Base-by-base conservation (phyloP, 2,888 invertebrate species). In the Drosophila pseudotakahashii region DNA sequence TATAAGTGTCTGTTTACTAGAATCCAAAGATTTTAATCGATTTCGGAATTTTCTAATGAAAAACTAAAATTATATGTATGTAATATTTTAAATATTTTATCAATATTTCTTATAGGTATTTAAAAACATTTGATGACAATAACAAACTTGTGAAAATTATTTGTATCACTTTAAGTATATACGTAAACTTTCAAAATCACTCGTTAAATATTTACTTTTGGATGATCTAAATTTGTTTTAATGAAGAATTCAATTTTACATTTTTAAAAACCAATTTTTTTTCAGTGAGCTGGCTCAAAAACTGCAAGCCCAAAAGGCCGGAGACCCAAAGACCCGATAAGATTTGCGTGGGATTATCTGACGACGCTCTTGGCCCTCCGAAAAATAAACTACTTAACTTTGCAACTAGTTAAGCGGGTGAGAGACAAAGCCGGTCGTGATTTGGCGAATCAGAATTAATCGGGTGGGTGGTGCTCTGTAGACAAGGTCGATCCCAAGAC, bases 301-400 rank as follows among this genome's bases (percentile, higher is more conserved):
- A 34, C 48, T 19, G 32, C 32, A 48, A 3, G 45, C 23, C 53
- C 58, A 62, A 16, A 39, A 62, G 37, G 23, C 67, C 71, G 60
- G 66, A 71, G 13, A 47, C 16, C 47, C 64, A 61, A 44, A 55
- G 44, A 44, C 26, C 62, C 42, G 63, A 64, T 68, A 60, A 66
- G 64, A 53, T 63, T 51, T 75, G 77, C 67, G 59, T 60, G 68
- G 69, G 76, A 76, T 76, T 76, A 76, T 60, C 70, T 47, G 55
- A 73, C 62, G 53, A 51, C 54, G 48, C 57, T 54, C 61, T 36
- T 26, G 71, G 75, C 76, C 70, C 64, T 64, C 60, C 79, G 67
- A 75, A 67, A 78, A 75, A 77, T 86, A 90, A 84, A 90, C 90
- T 89, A 90, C 88, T 90, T 90, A 89, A 82, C 89, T 89, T 85